Conservation (phyloP, 2,113 vertebrate genomes). For the Bettongia penicillata region DNA sequence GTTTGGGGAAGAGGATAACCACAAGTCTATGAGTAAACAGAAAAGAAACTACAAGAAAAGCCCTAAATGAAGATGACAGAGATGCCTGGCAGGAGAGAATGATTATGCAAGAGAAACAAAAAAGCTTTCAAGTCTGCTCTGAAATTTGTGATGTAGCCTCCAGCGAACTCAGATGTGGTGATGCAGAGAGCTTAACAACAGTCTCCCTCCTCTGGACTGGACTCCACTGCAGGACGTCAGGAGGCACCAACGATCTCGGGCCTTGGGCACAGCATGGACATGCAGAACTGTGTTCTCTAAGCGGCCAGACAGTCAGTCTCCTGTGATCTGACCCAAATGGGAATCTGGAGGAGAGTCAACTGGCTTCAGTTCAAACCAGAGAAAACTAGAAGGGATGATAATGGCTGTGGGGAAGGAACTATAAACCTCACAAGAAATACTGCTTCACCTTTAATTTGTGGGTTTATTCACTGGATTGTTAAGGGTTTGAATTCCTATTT, state of each 20-base stretch:
- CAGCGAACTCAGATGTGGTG: constrained; percentile 2
- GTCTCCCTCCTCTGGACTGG: not conserved
- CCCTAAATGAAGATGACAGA: not conserved
- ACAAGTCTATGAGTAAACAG: not conserved
- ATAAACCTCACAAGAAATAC: constrained; percentile 26
- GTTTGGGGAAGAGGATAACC: not conserved
- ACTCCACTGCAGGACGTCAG: not conserved
- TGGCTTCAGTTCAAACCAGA: constrained; percentile 72
- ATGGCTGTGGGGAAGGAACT: not conserved
- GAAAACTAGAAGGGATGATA: constrained; percentile 60
- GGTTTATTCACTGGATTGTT: not conserved
- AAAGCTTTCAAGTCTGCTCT: not conserved
- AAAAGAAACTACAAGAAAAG: not conserved
- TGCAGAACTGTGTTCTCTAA: constrained; percentile 55
- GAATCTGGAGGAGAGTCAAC: constrained; percentile 71
- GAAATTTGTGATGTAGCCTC: not conserved
- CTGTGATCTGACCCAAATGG: constrained; percentile 72
- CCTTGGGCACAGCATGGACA: constrained; percentile 33
- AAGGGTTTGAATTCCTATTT: not conserved
- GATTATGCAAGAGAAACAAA: not conserved
- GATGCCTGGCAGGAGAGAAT: not conserved
- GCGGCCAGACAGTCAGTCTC: constrained; percentile 70
- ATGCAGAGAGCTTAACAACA: not conserved
- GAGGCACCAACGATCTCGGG: not conserved
- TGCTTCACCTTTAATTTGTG: constrained; percentile 15